Conservation (phyloP, 1,140 invertebrate genomes). For the Cryptotermes secundus region DNA sequence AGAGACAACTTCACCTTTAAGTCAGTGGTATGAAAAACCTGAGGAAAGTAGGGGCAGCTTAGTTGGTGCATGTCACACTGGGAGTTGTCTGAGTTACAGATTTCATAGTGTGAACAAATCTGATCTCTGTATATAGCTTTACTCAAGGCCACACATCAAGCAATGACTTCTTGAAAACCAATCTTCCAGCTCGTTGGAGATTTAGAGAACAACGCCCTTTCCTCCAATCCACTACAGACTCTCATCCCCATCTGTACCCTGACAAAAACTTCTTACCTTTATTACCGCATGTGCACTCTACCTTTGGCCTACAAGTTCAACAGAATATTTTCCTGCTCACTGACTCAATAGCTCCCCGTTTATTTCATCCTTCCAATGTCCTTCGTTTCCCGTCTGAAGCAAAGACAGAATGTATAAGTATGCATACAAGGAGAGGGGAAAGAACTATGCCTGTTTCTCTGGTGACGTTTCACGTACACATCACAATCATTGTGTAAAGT, state of each 20-base stretch:
- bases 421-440: neutral
- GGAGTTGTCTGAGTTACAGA: neutral
- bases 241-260: neutral
- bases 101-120: neutral
- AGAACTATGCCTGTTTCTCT: neutral
- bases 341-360: neutral
- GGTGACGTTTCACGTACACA: neutral
- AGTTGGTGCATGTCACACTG: too few species aligned
- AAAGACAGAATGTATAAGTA: neutral
- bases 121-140: neutral
- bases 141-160: neutral
- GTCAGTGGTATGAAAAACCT: too few species aligned
- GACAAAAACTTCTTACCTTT: neutral
- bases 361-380: neutral
- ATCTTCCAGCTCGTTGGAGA: slow-evolving; percentile 9
- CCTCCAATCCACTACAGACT: neutral
- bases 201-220: neutral
- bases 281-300: neutral
- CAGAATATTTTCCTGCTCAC: neutral
- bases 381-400: neutral
- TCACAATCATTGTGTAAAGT: neutral
- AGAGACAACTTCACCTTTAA: too few species aligned
- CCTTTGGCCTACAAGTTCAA: neutral
- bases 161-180: neutral
- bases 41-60: too few species aligned